These are phyloP conservation scores for Volucella bombylans DNA, from an alignment of 2,888 invertebrate species.

Conservation along the genomic window DNA sequence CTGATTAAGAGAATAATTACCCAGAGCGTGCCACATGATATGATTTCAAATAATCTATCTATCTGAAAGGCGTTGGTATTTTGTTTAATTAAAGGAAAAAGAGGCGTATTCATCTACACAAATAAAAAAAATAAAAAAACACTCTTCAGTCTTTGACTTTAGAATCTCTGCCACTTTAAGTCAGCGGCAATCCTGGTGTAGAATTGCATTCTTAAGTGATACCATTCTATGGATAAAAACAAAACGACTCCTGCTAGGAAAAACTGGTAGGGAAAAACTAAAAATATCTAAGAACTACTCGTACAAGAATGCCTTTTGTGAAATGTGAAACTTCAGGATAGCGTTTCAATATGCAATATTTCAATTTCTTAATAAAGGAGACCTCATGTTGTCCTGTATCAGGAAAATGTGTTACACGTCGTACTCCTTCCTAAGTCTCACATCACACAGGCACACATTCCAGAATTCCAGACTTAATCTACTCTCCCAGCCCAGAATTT, in stretches of 20 bases:
- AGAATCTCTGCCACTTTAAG: too few species aligned
- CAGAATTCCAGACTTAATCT: slow-evolving; percentile 6
- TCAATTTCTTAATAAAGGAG: slow-evolving; percentile 45
- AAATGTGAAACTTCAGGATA: background rate
- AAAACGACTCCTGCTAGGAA: slow-evolving; percentile 13
- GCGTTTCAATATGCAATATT: slow-evolving; percentile 36
- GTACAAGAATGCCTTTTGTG: background rate
- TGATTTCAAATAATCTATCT: too few species aligned
- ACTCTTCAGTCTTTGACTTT: too few species aligned
- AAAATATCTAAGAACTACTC: too few species aligned
- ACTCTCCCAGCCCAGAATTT: too few species aligned
- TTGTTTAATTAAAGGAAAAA: too few species aligned
- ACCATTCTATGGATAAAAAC: background rate
- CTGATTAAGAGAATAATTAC: too few species aligned
- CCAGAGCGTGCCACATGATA: too few species aligned
- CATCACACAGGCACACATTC: background rate
- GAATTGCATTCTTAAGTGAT: slow-evolving; percentile 12
- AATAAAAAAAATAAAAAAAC: too few species aligned
- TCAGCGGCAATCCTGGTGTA: background rate
- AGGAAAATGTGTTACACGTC: slow-evolving; percentile 15
- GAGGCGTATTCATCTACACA: too few species aligned
- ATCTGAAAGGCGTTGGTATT: too few species aligned
- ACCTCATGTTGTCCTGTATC: background rate
- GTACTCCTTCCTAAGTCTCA: slow-evolving; percentile 31
- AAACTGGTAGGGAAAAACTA: slow-evolving; percentile 6